Evolutionary conservation across 2,888 invertebrate species (phyloP).

Genomic region (Stictocephala bisonia): DNA sequence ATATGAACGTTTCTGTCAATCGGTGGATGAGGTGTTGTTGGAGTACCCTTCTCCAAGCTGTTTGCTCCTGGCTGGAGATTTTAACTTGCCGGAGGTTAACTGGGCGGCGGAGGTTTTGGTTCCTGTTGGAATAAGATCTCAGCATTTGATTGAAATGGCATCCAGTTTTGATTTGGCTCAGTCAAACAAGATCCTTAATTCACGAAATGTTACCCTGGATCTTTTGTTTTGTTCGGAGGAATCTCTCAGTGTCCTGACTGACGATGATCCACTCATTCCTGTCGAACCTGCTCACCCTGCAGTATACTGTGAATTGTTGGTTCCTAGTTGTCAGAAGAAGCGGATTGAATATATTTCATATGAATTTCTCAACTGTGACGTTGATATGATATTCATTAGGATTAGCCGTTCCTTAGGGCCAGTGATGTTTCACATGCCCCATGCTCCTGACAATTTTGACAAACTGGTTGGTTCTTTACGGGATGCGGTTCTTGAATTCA

Average conservation of each 20-base stretch:
- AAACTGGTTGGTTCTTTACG: neutral
- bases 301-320: neutral
- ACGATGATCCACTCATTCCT: neutral
- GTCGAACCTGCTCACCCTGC: conserved; percentile 21
- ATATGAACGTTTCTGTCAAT: conserved; percentile 1
- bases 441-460: neutral
- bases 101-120: neutral
- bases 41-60: neutral
- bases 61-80: conserved; percentile 4
- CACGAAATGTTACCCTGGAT: conserved; percentile 1
- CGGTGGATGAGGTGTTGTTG: conserved; percentile 4
- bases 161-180: neutral
- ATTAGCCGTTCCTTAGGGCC: neutral
- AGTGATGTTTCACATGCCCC: neutral
- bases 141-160: neutral
- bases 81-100: conserved; percentile 8
- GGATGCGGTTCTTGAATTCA: neutral
- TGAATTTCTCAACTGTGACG: conserved; percentile 6
- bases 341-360: neutral
- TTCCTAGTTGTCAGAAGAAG: neutral
- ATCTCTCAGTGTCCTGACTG: neutral
- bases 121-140: neutral
- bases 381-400: conserved; percentile 2
- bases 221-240: neutral
- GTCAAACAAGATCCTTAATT: neutral